phyloP scores from a whole-genome alignment of 2,113 vertebrate species.

The Propithecus coquereli region DNA sequence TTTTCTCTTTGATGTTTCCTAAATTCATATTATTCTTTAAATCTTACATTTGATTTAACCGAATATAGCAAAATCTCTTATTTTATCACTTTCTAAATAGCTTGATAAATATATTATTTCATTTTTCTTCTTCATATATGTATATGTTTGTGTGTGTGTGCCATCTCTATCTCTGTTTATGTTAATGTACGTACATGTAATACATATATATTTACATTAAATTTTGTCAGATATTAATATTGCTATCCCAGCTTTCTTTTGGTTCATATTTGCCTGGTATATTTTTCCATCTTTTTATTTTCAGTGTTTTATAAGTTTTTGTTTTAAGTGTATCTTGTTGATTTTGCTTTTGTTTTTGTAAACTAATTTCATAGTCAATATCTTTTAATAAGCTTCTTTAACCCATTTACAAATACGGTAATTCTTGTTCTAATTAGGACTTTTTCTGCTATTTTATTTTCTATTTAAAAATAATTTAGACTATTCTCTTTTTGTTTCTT shows the following conservation, averaged over 20 bases:
- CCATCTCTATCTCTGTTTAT: not conserved
- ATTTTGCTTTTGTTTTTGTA: not conserved
- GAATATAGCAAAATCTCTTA: not conserved
- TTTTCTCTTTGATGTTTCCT: not conserved
- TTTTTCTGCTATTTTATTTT: not conserved
- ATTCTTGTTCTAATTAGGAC: not conserved
- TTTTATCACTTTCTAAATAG: not conserved
- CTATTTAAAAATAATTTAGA: not conserved
- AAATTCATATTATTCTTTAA: not conserved
- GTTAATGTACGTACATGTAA: not conserved
- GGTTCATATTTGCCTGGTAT: not conserved
- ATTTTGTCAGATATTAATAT: not conserved
- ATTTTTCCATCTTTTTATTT: slow-evolving; percentile 10
- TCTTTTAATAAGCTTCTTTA: slow-evolving; percentile 1
- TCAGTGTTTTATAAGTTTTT: not conserved
- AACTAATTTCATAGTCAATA: not conserved
- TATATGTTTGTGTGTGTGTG: not conserved
- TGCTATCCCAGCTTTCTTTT: not conserved
- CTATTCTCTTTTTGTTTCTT: not conserved
- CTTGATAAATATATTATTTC: not conserved
- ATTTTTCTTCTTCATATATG: not conserved
- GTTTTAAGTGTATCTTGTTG: not conserved
- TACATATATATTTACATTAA: not conserved
- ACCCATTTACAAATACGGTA: not conserved
- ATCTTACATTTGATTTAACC: not conserved